Conservation (phyloP, 2,888 invertebrate genomes). For the Polia nebulosa region DNA sequence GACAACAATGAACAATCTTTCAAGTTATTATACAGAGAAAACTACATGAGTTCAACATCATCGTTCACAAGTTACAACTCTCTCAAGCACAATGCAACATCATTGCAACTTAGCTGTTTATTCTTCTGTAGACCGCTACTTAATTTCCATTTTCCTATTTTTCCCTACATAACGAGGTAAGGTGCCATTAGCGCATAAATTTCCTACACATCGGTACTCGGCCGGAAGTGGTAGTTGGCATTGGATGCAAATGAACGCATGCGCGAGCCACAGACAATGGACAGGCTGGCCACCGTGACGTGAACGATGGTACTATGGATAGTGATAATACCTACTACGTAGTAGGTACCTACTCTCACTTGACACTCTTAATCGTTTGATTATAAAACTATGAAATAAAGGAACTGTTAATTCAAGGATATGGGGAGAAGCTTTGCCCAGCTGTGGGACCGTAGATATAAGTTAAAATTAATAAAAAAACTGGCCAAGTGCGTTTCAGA, state of each 20-base stretch:
- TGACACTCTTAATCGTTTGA: too few species aligned
- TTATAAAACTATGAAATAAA: too few species aligned
- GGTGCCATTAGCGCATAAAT: slow-evolving; percentile 49
- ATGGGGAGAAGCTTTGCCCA: too few species aligned
- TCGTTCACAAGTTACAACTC: slow-evolving; percentile 5
- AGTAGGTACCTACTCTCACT: slow-evolving; percentile 32
- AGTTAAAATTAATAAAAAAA: too few species aligned
- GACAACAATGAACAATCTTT: neutral
- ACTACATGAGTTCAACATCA: neutral
- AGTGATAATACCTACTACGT: neutral
- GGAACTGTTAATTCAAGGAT: too few species aligned
- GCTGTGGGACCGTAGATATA: too few species aligned
- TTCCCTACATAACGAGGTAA: slow-evolving; percentile 34
- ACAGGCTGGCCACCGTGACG: slow-evolving; percentile 45
- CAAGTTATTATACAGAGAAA: neutral
- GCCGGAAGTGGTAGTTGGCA: slow-evolving; percentile 61
- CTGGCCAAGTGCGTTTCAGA: too few species aligned
- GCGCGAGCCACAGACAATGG: slow-evolving; percentile 56
- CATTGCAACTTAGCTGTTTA: neutral
- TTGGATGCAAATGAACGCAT: slow-evolving; percentile 65
- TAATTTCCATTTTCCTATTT: slow-evolving; percentile 44
- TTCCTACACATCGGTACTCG: slow-evolving; percentile 55
- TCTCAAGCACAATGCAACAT: slow-evolving; percentile 14
- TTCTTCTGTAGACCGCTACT: slow-evolving; percentile 17
- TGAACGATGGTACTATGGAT: slow-evolving; percentile 2